Evolutionary conservation across 1,140 invertebrate genomes (phyloP), one percentile per base, ranked within the genome.

Genomic region (Diabrotica undecimpunctata): DNA sequence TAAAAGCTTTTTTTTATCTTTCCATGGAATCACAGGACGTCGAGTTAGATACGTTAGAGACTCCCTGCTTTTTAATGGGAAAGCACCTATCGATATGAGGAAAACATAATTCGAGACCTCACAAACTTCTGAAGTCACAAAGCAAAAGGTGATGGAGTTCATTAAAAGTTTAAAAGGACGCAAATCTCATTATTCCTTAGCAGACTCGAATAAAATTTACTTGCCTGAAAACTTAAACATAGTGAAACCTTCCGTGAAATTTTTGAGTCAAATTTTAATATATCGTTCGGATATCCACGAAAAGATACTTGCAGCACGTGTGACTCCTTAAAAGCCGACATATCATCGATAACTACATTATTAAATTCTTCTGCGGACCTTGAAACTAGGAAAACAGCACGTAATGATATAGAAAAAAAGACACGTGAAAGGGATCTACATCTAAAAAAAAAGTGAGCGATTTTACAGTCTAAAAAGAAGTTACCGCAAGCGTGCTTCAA

Each of bases 1-100:
- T 58, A 25, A 64, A 60, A 39, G 58, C 39, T 60, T 61, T 65
- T 65, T 59, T 51, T n/a, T n/a, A n/a, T n/a, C n/a, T n/a, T n/a
- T n/a, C n/a, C n/a, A n/a, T n/a, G n/a, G n/a, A n/a, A n/a, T 65
- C 56, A 64, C 62, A 58, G 62, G 41, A 8, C 62, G 62, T 57
- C 62, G 62, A 58, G 46, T 35, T 64, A 46, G 25, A 52, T 57
- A 58, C 54, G 39, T 64, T 4, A 64, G 54, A 2, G 62, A 64
- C 38, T 64, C 54, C 5, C 58, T 64, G 55, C 37, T 64, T 52
- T 54, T 54, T 10, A 54, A 7, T 54, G 52, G 52, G 52, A 54
- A 54, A 14, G 52, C 52, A n/a, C 39, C 58, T 2, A 14, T 60
- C 58, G 62, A 60, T 36, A 58, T 64, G 62, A 46, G 55, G 39